Evolutionary conservation across 2,888 invertebrate genomes (phyloP).

Genomic region (Hirtodrosophila trivittata): DNA sequence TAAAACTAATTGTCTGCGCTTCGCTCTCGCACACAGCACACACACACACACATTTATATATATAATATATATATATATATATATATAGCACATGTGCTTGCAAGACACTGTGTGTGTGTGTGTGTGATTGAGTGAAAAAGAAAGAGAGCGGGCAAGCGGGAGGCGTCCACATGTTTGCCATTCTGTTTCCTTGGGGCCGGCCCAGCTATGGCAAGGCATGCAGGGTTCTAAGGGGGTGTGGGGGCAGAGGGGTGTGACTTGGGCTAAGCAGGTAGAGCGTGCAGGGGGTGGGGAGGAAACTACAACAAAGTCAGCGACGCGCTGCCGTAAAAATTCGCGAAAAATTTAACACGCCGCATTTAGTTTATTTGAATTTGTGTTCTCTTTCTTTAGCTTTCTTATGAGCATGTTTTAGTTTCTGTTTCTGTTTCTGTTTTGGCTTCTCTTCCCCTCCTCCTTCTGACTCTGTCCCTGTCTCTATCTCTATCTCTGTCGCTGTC

Average conservation of each 20-base stretch:
- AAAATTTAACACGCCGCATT: slow-evolving; percentile 68
- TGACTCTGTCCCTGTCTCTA: slow-evolving; percentile 3
- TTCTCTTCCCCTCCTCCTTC: slow-evolving; percentile 12
- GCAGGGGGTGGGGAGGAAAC: slow-evolving; percentile 13
- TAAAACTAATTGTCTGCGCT: slow-evolving; percentile 80
- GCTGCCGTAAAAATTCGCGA: slow-evolving; percentile 54
- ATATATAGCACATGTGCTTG: slow-evolving; percentile 13
- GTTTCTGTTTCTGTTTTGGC: slow-evolving; percentile 14
- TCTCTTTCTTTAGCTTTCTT: slow-evolving; percentile 42
- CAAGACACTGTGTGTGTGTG: slow-evolving; percentile 4
- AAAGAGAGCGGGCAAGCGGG: slow-evolving; percentile 17
- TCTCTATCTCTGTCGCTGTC: slow-evolving; percentile 20
- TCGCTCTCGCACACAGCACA: slow-evolving; percentile 71
- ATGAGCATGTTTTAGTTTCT: slow-evolving; percentile 13
- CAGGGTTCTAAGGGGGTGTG: background rate
- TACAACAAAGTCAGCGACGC: slow-evolving; percentile 55
- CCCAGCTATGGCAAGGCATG: slow-evolving; percentile 56
- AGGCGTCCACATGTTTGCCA: slow-evolving; percentile 69
- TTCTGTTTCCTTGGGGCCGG: slow-evolving; percentile 69
- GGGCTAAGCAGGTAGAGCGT: too few relatives aligned
- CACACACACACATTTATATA: slow-evolving; percentile 36
- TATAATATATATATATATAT: too few relatives aligned
- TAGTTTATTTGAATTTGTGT: slow-evolving; percentile 60
- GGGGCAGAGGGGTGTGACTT: too few relatives aligned
- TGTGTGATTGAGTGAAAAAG: slow-evolving; percentile 17